Base-by-base conservation (phyloP, 2,888 invertebrate genomes). In the Oscheius onirici region DNA sequence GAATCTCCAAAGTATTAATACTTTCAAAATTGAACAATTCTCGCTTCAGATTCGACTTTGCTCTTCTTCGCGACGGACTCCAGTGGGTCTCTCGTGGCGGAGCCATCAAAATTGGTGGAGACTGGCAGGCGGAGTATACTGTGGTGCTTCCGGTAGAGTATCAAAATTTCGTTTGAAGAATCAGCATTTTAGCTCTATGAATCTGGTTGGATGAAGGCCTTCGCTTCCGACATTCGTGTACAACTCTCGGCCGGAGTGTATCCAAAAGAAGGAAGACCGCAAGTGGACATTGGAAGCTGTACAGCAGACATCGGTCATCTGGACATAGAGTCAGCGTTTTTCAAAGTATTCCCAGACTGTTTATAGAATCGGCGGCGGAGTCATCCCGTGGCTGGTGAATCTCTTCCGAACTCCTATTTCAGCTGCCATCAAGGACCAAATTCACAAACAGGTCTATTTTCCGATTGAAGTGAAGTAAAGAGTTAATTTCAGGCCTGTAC, bases 351-450 rank as follows among this genome's bases (percentile, higher is more conserved):
- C 34, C 8, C 34, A 34, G 34, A n/a, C 5, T 22, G 43, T 34
- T 67, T 66, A 52, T 60, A 79, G 77, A 67, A 76, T 83, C 44
- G 83, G 83, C 20, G 84, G 84, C 54, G 80, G 83, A 34, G 78
- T 84, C 1, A 69, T 85, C 40, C 80, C 80, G 2, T 85, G 83
- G 83, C 70, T 85, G 10, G 79, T 84, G 17, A 82, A 85, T 54
- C 72, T 85, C 15, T 84, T 84, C 74, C 69, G 75, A 3, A 61
- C 71, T 1, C 76, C 76, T 13, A 70, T 85, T 17, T 79, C 82
- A 22, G 63, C 61, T 10, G 69, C 80, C 0, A 71, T 85, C 57
- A 78, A 75, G 60, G 34, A 77, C 15, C 72, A 72, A 1, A 81
- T 84, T 52, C 79, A 83, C 58, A 58, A 74, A 40, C 80, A 82